Evolutionary conservation across 2,888 invertebrate genomes (phyloP), one percentile per base, ranked within the genome.

Genomic region (Plebejus melissa): DNA sequence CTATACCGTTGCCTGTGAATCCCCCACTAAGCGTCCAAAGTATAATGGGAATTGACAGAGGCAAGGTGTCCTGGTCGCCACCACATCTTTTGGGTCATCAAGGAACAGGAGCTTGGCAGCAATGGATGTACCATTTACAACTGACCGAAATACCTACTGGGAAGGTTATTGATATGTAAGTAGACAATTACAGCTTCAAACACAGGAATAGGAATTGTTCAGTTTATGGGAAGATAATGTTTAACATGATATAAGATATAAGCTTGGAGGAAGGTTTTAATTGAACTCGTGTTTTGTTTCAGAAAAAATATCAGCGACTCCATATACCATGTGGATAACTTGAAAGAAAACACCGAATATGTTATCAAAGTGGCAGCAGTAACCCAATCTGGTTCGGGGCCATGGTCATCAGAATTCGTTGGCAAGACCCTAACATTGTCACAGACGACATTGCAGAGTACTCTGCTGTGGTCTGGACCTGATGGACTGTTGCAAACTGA

Each of bases 401-500:
- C 97, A 0, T 98, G 97, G 95, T 96, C 96, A 0, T 94, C 95
- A 7, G 96, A 96, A 84, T 97, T 98, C 83, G 90, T 94, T 22
- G 97, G 97, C 0, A 95, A 94, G 83, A 98, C 96, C 0, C 87
- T 97, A 76, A 94, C 94, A 69, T 88, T 89, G 54, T 88, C 94
- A 36, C 90, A 94, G 22, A 93, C 94, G 77, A 94, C 94, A 1
- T 87, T 94, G 70, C 94, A 94, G 79, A 95, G 96, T 46, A 94
- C 95, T 0, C 94, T 97, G 71, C 85, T 96, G 6, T 97, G 97
- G 97, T 96, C 97, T 0, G 95, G 96, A 0, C 94, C 95, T 0
- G 96, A 96, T 78, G 97, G 97, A 1, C 88, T 98, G 0, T 87
- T 97, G n/a, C 95, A 95, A 82, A 97, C 97, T n/a, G 96, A 98